Evolutionary conservation across 2,113 vertebrate genomes (phyloP), one percentile per base, ranked within the genome.

Genomic region (Chaetodon auriga): DNA sequence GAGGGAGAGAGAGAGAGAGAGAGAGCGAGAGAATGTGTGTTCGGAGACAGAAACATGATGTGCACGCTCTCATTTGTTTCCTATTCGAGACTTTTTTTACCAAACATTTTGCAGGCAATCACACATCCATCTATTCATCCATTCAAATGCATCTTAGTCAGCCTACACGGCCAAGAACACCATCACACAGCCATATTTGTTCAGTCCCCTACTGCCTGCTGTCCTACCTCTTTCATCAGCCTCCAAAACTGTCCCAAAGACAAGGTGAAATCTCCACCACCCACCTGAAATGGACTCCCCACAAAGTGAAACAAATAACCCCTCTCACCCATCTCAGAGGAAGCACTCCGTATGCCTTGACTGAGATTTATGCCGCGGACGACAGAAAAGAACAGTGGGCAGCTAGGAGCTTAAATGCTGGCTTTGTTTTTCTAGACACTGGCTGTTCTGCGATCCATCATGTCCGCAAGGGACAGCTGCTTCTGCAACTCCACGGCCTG

Each of bases 281-380:
- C 74, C 83, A 86, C 84, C 82, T 58, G 61, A 63, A 57, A 2
- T 36, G 14, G 48, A 75, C 70, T 55, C 38, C 1, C 60, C 1
- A 21, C 62, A 88, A 84, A 90, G 82, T 86, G 54, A 89, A 94
- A 92, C 84, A 85, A 93, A 93, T 89, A 86, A 80, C 80, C 76
- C 61, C 70, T 83, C 45, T 82, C 69, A 25, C 30, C 81, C 58
- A 62, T 69, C 65, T 81, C 58, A 71, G 76, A 84, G 70, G 73
- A 87, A 78, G 70, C 69, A 21, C 53, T 80, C 48, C 74, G 82
- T 82, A 21, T 43, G 87, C 72, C 68, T 49, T 79, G 85, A 92
- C 90, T 70, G 66, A 91, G 89, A 93, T 93, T 89, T 83, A 90
- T 91, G 81, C 82, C 63, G 55, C 6, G 2, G 79, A 82, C 55